Evolutionary conservation across 1,140 invertebrate species (phyloP), one percentile per base, ranked within the genome.

Genomic region (Danaus plexippus): DNA sequence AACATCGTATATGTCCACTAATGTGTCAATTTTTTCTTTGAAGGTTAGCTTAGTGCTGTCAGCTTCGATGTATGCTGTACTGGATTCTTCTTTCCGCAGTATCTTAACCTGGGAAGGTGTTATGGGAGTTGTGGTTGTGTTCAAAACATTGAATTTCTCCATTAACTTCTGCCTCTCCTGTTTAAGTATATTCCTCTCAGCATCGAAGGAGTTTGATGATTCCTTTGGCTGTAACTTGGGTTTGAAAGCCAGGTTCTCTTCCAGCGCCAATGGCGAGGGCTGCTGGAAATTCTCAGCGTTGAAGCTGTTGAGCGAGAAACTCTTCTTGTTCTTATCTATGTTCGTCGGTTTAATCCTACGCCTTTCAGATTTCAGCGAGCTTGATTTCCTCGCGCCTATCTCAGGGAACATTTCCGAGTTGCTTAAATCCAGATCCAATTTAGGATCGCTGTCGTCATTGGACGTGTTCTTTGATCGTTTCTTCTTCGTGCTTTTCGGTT

Each of bases 61-160:
- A n/a, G 72, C 73, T n/a, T 71, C 69, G 7, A 79, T 58, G 47
- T 60, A 78, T 3, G 55, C 45, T 73, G 12, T 6, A 6, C 22
- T 63, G 54, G 10, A 54, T 55, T 57, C 70, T 71, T 80, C 67
- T 54, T 74, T 73, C 47, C 79, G 67, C 2, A 66, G 70, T 32
- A 86, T 69, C 54, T 80, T 82, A 9, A 80, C 76, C 52, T 76
- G 70, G 7, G 83, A 78, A 4, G 73, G 70, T n/a, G 51, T 49
- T n/a, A 65, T 82, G 6, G 69, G 65, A 1, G 73, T 60, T 2
- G 67, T 47, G 9, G 70, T 64, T 11, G 73, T 77, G 50, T 76
- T 83, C 18, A 87, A 59, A 57, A 80, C 76, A 56, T 85, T 87
- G 52, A 88, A 88, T 66, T 88, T 88, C 54, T 87, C 81, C 73